Base-by-base conservation (phyloP, 2,797 vertebrate genomes). In the Corythornis leucogaster region DNA sequence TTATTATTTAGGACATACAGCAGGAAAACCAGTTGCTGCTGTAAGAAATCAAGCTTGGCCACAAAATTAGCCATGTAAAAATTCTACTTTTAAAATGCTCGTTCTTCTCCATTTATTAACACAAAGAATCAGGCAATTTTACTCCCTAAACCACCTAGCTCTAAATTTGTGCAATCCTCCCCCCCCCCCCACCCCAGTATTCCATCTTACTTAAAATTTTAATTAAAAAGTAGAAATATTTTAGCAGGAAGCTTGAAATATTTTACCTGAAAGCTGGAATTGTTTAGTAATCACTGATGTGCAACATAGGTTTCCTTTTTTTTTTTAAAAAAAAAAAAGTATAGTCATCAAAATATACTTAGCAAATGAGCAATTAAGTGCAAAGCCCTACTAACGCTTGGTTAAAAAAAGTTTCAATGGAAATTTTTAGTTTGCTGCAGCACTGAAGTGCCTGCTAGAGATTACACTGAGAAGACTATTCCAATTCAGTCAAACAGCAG, bases 401-500 rank as follows among this genome's bases (percentile, higher is more conserved):
- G 51, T 43, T 69, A 3, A 77, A 80, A 80, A 80, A 58, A 18
- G 71, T 74, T 88, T 80, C 35, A 70, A 22, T 17, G 24, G 28
- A 88, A 71, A 45, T 20, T 51, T 79, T 68, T 82, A 35, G 43
- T 33, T 81, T 0, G 19, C 80, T 46, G 42, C 46, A 50, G 63
- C 40, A 38, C 45, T 63, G 45, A 81, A 67, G 38, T 61, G 50
- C n/a, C 25, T 30, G n/a, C 11, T 46, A 18, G 24, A 88, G 59
- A 67, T 48, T 8, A 42, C 42, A 66, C 26, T 43, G 26, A 76
- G 82, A 43, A 59, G 35, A 42, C 63, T 31, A 40, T 31, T 88
- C 50, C 0, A 0, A 58, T 53, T 87, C 80, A 70, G n/a, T 12
- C 0, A 0, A 0, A 17, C 63, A 78, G 48, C 43, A 66, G 9